These are phyloP conservation scores for Cantharis nigra DNA, from an alignment of 2,888 invertebrate species.

Conservation along the genomic window DNA sequence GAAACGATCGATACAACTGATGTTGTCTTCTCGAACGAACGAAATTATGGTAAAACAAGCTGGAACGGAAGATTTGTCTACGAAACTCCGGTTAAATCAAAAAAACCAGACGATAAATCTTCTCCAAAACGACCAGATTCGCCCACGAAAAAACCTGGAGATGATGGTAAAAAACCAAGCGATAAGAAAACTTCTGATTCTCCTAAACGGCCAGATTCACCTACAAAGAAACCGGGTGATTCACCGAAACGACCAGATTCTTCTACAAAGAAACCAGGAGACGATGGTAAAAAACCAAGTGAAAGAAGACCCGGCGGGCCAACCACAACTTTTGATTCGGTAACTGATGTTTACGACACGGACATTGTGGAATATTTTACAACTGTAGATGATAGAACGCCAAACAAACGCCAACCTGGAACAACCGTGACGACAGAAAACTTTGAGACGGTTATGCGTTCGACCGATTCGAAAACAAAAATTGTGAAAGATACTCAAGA, in stretches of 20 bases:
- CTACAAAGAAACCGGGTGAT: background rate
- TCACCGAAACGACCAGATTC: background rate
- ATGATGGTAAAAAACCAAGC: background rate
- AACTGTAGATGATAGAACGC: too few species aligned
- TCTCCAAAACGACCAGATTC: constrained; percentile 11
- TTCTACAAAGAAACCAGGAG: background rate
- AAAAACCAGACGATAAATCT: constrained; percentile 3
- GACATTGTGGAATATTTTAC: background rate
- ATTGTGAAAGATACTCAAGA: constrained; percentile 33
- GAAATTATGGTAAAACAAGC: constrained; percentile 53
- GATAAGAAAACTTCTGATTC: background rate
- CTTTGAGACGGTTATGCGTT: constrained; percentile 25
- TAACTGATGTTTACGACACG: background rate
- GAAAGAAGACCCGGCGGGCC: background rate
- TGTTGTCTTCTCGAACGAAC: constrained; percentile 51
- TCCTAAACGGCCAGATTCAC: constrained; percentile 9
- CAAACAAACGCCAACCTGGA: background rate
- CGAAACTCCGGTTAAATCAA: constrained; percentile 41
- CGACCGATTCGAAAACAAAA: constrained; percentile 32
- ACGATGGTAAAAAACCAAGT: background rate
- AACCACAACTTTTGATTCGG: background rate
- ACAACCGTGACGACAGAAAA: constrained; percentile 19
- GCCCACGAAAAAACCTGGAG: background rate
- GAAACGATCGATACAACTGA: constrained; percentile 55
- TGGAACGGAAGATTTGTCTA: constrained; percentile 54